Percentiles rank a stretch among this genome's conserved stretches.
phyloP scores from a whole-genome alignment of 2,888 invertebrate species.

The Drosophila meridionalis region DNA sequence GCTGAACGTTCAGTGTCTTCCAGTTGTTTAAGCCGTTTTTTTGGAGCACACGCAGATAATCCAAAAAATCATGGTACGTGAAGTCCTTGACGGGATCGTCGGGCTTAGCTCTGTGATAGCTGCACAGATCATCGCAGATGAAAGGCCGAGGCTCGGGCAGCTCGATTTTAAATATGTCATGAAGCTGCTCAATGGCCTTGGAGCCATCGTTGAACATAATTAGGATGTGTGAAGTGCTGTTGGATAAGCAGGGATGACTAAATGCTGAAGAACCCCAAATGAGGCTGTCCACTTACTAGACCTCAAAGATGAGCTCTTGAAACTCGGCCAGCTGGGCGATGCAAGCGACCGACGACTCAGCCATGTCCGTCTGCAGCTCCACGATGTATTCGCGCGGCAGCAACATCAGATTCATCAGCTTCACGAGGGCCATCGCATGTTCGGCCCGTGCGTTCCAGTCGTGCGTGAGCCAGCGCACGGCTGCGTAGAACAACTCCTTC shows the following conservation, averaged over 20 bases:
- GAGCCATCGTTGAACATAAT: slow-evolving; percentile 18
- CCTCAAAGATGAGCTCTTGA: not conserved
- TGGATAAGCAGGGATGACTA: not conserved
- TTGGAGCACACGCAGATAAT: slow-evolving; percentile 46
- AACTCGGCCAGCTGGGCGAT: slow-evolving; percentile 20
- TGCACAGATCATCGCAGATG: slow-evolving; percentile 36
- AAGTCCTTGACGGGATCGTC: slow-evolving; percentile 13
- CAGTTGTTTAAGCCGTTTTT: not conserved
- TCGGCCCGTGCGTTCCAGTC: slow-evolving; percentile 36
- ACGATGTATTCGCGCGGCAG: slow-evolving; percentile 27
- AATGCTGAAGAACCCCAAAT: not conserved
- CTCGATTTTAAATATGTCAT: slow-evolving; percentile 9
- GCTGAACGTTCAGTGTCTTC: not conserved
- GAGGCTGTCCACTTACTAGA: not conserved
- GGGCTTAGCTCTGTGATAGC: slow-evolving; percentile 36
- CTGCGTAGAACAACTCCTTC: slow-evolving; percentile 50
- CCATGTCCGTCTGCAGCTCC: not conserved
- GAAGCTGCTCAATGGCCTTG: slow-evolving; percentile 13
- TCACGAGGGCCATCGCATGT: slow-evolving; percentile 20
- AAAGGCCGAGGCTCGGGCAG: slow-evolving; percentile 26
- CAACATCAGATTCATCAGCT: slow-evolving; percentile 17
- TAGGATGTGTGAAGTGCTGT: slow-evolving; percentile 19
- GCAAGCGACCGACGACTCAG: slow-evolving; percentile 7
- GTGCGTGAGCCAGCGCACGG: slow-evolving; percentile 52
- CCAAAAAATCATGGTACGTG: slow-evolving; percentile 43